Evolutionary conservation across 2,888 invertebrate genomes (phyloP).

Genomic region (Euproctis similis): DNA sequence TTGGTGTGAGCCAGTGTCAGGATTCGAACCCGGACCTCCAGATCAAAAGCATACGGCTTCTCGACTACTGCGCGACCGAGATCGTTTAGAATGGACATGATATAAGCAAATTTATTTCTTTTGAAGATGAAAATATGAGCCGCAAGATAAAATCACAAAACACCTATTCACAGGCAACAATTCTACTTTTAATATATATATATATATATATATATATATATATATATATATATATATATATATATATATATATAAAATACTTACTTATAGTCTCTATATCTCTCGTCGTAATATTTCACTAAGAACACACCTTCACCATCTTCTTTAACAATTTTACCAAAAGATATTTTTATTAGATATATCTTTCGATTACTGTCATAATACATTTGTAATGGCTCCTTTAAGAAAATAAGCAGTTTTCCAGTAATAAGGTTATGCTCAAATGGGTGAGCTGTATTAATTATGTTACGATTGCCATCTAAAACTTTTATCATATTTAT

Average conservation of each 20-base stretch:
- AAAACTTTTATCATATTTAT: slow-evolving; percentile 45
- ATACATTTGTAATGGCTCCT: slow-evolving; percentile 43
- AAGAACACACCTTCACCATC: slow-evolving; percentile 47
- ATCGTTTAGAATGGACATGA: too few species aligned
- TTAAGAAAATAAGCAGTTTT: slow-evolving; percentile 49
- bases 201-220: not conserved
- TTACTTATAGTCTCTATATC: slow-evolving; percentile 38
- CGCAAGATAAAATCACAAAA: too few species aligned
- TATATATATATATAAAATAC: slow-evolving; percentile 17
- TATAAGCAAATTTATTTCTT: too few species aligned
- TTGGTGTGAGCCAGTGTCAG: too few species aligned
- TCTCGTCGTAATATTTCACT: slow-evolving; percentile 45
- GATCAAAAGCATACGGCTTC: too few species aligned
- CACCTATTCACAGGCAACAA: too few species aligned
- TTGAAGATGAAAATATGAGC: too few species aligned
- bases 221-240: not conserved
- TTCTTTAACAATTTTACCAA: slow-evolving; percentile 39
- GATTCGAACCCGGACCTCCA: too few species aligned
- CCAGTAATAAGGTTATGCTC: slow-evolving; percentile 39
- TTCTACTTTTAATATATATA: too few species aligned
- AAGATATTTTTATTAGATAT: slow-evolving; percentile 47
- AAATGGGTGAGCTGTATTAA: slow-evolving; percentile 46
- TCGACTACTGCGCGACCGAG: too few species aligned
- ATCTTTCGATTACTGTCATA: slow-evolving; percentile 31
- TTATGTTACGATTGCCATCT: slow-evolving; percentile 39